Conservation (phyloP, 2,888 invertebrate genomes). For the Tiliacea citrago region DNA sequence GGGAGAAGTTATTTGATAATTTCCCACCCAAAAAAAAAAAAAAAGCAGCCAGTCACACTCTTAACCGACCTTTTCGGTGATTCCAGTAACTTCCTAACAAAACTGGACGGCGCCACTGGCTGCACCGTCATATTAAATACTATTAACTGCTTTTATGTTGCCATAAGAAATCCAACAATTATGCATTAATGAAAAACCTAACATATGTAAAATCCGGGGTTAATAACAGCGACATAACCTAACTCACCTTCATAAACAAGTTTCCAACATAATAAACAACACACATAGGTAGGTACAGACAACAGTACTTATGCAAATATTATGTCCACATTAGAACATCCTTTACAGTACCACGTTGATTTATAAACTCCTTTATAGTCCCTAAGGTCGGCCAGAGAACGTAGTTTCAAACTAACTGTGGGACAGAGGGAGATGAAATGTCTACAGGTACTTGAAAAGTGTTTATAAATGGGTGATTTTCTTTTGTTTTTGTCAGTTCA, state of each 20-base stretch:
- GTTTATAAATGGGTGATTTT: neutral
- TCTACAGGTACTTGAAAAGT: constrained; percentile 7
- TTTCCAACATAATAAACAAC: constrained; percentile 33
- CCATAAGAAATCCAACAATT: too few relatives aligned
- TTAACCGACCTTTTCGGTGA: too few relatives aligned
- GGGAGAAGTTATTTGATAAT: too few relatives aligned
- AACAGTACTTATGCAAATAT: constrained; percentile 56
- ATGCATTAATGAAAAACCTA: too few relatives aligned
- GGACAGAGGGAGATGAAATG: constrained; percentile 5
- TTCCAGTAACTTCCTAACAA: too few relatives aligned
- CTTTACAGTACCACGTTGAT: constrained; percentile 50
- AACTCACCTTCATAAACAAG: constrained; percentile 28
- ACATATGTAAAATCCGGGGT: neutral
- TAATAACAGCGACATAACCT: neutral
- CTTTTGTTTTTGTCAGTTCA: neutral
- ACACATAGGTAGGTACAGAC: constrained; percentile 3
- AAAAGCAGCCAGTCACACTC: too few relatives aligned
- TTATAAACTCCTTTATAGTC: constrained; percentile 53
- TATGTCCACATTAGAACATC: constrained; percentile 58
- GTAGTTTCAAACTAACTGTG: constrained; percentile 35
- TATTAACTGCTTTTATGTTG: too few relatives aligned
- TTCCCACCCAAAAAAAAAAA: too few relatives aligned
- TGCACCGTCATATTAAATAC: too few relatives aligned
- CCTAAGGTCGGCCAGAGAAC: constrained; percentile 15
- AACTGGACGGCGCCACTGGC: too few relatives aligned